Percentiles rank a stretch among this genome's conserved stretches.
Evolutionary conservation across 1,140 invertebrate species (phyloP).

Genomic region (Ips nitidus): DNA sequence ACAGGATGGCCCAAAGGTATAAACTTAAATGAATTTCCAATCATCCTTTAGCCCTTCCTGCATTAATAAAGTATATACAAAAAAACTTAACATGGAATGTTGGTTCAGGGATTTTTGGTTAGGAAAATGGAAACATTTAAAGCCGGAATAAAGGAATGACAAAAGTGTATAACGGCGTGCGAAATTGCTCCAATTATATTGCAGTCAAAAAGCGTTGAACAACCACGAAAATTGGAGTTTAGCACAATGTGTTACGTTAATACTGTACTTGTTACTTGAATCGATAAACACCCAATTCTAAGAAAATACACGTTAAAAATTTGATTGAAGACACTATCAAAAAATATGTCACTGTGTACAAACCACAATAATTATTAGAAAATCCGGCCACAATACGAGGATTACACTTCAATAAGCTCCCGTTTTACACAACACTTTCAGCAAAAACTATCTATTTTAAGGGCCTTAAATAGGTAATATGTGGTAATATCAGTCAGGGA

Average conservation of each 20-base stretch:
- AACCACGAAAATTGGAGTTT: neutral
- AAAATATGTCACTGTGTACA: neutral
- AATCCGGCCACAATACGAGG: neutral
- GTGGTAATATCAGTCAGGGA: too few species aligned
- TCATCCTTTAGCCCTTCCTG: too few species aligned
- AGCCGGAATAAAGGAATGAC: neutral
- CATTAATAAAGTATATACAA: too few species aligned
- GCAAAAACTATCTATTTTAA: neutral
- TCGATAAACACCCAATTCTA: neutral
- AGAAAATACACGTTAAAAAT: neutral
- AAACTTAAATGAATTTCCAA: too few species aligned
- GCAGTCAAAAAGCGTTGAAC: too few species aligned
- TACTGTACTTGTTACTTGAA: constrained; percentile 7
- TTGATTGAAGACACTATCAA: neutral
- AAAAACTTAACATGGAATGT: neutral
- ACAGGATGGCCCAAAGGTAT: too few species aligned
- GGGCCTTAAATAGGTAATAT: neutral
- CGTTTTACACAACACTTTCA: neutral
- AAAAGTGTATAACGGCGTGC: neutral
- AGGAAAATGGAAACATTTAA: neutral
- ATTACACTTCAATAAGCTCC: constrained; percentile 1
- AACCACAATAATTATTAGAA: neutral
- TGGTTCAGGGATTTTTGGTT: neutral
- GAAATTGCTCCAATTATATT: too few species aligned
- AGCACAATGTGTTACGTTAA: constrained; percentile 15